Conservation (phyloP, 2,113 vertebrate species). For the Plestiodon gilberti region DNA sequence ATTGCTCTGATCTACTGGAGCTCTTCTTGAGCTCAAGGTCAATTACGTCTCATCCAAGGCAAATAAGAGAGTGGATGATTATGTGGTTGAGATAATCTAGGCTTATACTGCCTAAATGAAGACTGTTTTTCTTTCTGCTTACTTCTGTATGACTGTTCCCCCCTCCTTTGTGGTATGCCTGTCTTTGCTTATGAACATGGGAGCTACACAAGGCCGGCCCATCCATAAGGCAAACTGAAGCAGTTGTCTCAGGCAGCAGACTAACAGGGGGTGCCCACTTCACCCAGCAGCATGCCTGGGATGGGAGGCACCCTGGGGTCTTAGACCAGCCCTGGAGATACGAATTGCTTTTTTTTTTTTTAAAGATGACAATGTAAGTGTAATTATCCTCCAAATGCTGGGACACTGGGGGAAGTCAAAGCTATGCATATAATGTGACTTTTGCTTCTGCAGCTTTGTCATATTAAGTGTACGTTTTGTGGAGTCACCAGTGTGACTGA, state of each 20-base stretch:
- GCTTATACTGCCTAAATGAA: background rate
- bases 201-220: background rate
- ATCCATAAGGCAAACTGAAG: too few relatives aligned
- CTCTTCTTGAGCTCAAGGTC: background rate
- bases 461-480: conserved; percentile 58
- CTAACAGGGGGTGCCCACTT: too few relatives aligned
- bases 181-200: background rate
- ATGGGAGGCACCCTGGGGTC: too few relatives aligned
- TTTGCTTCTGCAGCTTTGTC: conserved; percentile 59
- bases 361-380: background rate
- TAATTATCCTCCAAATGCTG: background rate
- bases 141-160: background rate
- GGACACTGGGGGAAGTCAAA: background rate
- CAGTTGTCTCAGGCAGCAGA: too few relatives aligned
- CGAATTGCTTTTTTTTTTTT: too few relatives aligned
- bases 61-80: background rate
- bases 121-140: background rate
- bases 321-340: too few relatives aligned
- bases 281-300: too few relatives aligned
- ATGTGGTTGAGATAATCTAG: background rate
- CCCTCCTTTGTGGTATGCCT: background rate
- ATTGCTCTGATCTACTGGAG: background rate
- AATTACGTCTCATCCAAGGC: background rate
- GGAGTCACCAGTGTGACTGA: conserved; percentile 64
- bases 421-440: background rate